Base-by-base conservation (phyloP, 1,140 invertebrate genomes). In the Monochamus saltuarius region DNA sequence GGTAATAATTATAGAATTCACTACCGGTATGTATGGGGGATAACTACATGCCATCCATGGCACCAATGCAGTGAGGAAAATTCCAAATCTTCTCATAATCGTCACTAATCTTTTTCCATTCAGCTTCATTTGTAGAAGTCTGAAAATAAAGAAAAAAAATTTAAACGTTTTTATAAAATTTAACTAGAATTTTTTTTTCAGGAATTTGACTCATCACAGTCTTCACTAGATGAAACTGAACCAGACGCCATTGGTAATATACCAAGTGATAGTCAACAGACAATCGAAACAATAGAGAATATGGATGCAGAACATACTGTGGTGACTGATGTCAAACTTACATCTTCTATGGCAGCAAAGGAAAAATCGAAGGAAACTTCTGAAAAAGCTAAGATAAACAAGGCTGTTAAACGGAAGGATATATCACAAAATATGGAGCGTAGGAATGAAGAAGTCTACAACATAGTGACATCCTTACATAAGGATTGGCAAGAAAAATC, bases 41-140 rank as follows among this genome's bases (percentile, higher is more conserved):
- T n/a, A n/a, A n/a, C n/a, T n/a, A n/a, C n/a, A n/a, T n/a, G n/a
- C n/a, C n/a, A n/a, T n/a, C n/a, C n/a, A n/a, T n/a, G n/a, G n/a
- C n/a, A n/a, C n/a, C n/a, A n/a, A n/a, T n/a, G n/a, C n/a, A n/a
- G n/a, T n/a, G n/a, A n/a, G n/a, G n/a, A n/a, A n/a, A n/a, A 13
- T 45, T 45, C 43, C 43, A 45, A 45, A 45, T 45, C 43, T 45
- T 45, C 14, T 45, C 43, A n/a, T 45, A 45, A 45, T 45, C 10
- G n/a, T 8, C 43, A 45, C 43, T 45, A 45, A n/a, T 45, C 10
- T 45, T 11, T 11, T 6, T 45, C 14, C 43, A 45, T 45, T 45
- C 43, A 16, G 43, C 7, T 45, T 45, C 43, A 45, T 45, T 45
- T 45, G 43, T 45, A 16, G 14, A 4, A n/a, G 14, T 8, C 43